These are phyloP conservation scores for Lasioglossum morio DNA, from an alignment of 2,888 invertebrate genomes.

Conservation along the genomic window DNA sequence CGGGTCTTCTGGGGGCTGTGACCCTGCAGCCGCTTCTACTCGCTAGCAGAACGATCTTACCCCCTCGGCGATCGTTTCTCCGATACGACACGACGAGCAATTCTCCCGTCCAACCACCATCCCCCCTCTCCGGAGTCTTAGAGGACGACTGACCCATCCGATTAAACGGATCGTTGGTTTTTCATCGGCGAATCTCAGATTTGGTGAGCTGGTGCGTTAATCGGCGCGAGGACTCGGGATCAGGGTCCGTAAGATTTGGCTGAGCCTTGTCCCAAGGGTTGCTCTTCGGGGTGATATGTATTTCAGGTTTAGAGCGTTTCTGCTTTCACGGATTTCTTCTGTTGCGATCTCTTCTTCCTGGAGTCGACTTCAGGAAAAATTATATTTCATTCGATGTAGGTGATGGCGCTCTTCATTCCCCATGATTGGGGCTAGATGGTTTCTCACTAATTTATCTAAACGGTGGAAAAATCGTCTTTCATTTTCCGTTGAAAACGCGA, in stretches of 20 bases:
- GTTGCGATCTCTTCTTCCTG: not conserved
- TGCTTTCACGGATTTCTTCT: not conserved
- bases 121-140: not conserved
- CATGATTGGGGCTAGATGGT: too few species aligned
- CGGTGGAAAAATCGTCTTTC: too few species aligned
- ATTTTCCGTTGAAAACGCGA: too few species aligned
- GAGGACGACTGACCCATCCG: constrained; percentile 20
- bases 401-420: too few species aligned
- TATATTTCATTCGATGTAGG: too few species aligned
- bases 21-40: constrained; percentile 30
- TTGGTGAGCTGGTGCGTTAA: not conserved
- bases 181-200: constrained; percentile 1
- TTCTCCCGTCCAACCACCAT: constrained; percentile 34
- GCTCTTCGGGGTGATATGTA: not conserved
- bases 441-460: too few species aligned
- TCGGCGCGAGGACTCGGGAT: not conserved
- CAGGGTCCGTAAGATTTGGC: not conserved
- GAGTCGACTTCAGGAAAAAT: not conserved
- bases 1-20: constrained; percentile 60
- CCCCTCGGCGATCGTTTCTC: constrained; percentile 66
- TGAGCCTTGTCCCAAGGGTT: not conserved
- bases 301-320: not conserved
- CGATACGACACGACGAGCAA: constrained; percentile 63
- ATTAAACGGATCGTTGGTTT: constrained; percentile 33
- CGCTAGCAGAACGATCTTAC: constrained; percentile 57